Conservation (phyloP, 2,797 vertebrate genomes). For the Meriones psammophilus region DNA sequence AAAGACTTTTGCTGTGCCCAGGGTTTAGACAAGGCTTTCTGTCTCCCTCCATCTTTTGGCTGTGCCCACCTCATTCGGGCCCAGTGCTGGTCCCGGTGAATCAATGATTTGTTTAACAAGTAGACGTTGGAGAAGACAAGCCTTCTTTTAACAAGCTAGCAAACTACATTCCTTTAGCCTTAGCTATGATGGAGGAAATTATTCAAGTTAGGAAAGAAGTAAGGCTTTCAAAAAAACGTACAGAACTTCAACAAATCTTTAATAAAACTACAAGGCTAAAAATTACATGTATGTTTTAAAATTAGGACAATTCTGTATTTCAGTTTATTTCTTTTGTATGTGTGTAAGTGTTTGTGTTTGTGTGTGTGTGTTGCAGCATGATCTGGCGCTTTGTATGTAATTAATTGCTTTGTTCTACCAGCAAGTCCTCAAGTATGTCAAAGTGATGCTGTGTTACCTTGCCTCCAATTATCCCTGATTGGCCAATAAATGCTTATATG, state of each 20-base stretch:
- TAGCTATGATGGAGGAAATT: conserved; percentile 43
- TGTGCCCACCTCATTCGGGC: background rate
- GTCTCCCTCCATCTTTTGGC: background rate
- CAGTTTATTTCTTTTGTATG: background rate
- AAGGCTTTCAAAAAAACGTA: conserved; percentile 16
- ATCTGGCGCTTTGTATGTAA: too few relatives aligned
- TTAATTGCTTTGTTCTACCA: too few relatives aligned
- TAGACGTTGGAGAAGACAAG: conserved; percentile 66
- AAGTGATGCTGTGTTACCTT: too few relatives aligned
- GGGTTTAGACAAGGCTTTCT: conserved; percentile 52
- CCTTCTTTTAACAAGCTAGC: conserved; percentile 72
- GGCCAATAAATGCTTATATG: too few relatives aligned
- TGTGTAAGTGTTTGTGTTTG: background rate
- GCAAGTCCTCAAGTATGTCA: too few relatives aligned
- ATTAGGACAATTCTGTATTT: background rate
- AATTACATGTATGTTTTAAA: background rate
- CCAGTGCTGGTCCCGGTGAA: conserved; percentile 70
- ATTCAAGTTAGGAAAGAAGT: background rate
- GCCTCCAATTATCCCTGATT: too few relatives aligned
- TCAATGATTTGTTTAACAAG: conserved; percentile 75
- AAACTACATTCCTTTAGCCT: conserved; percentile 58
- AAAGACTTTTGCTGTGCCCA: background rate
- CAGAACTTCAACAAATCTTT: background rate
- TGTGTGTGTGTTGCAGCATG: background rate
- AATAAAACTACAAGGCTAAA: background rate